Evolutionary conservation across 2,888 invertebrate genomes (phyloP), one percentile per base, ranked within the genome.

Genomic region (Phytoseiulus persimilis): DNA sequence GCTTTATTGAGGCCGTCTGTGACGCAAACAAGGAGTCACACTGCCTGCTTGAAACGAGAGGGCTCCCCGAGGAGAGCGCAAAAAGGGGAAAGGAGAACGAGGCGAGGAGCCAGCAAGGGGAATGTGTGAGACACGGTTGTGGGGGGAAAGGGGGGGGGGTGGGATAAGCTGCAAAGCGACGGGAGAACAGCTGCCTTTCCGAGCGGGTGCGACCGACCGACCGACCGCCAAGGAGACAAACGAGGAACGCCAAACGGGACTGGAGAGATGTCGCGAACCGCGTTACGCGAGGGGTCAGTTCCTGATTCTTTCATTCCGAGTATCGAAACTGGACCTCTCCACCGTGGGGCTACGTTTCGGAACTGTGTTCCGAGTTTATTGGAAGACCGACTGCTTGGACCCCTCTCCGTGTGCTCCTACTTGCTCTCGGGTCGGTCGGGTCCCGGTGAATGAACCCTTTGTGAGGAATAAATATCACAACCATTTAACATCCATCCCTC

Each of bases 1-100:
- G 65, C 65, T 65, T 65, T 65, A 65, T 65, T 65, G 65, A 65
- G 65, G 65, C 65, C 65, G 65, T 65, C 65, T 65, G 65, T 65
- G 65, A 65, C 28, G 65, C 65, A 65, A 65, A 65, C 65, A 65
- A 65, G 65, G 65, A 65, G 65, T 65, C 65, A 65, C 65, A 65
- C 65, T 23, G 65, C 65, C 28, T 28, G 65, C 65, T 65, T 28
- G 65, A 28, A 65, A 65, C 65, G 65, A 28, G 65, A 65, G 65
- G 18, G 28, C 5, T 18, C 11, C 1, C 65, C 14, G 65, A 23
- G 2, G 65, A 2, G 1, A 9, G 3, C 39, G 39, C 9, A 3
- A 39, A 39, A 39, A 46, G 46, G 65, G 65, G 65, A 65, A 65
- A 39, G 39, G 39, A 23, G 65, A 65, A 39, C 5, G 39, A 23